These are phyloP conservation scores for Heliconius ethilla DNA, from an alignment of 2,888 invertebrate genomes.

Conservation along the genomic window DNA sequence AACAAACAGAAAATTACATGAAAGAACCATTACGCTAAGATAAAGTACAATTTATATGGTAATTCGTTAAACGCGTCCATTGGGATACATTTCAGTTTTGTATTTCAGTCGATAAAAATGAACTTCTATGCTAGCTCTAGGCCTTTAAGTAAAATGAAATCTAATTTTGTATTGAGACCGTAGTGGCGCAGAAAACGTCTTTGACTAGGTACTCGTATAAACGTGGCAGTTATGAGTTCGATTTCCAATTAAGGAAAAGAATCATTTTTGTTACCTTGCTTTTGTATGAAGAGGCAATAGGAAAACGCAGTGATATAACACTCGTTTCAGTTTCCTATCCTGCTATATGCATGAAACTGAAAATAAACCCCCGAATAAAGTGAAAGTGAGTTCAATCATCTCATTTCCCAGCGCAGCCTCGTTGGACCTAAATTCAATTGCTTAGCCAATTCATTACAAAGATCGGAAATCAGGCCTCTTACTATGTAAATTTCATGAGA, in stretches of 20 bases:
- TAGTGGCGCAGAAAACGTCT: neutral
- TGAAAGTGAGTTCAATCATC: neutral
- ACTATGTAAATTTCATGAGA: constrained; percentile 58
- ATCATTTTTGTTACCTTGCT: neutral
- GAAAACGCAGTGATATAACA: no score
- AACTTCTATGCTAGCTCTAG: neutral
- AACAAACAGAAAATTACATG: constrained; percentile 22
- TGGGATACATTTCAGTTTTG: constrained; percentile 35
- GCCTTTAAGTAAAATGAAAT: neutral
- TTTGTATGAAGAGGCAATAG: neutral
- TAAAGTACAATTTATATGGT: constrained; percentile 36
- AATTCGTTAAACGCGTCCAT: constrained; percentile 36
- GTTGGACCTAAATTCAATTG: constrained; percentile 46
- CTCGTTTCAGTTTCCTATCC: no score
- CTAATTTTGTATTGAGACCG: neutral
- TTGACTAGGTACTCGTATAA: no score
- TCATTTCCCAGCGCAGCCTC: constrained; percentile 32
- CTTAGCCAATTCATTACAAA: constrained; percentile 54
- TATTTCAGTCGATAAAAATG: constrained; percentile 25
- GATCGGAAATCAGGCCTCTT: constrained; percentile 54
- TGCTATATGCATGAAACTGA: no score
- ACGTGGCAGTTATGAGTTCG: neutral
- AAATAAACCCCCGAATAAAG: neutral
- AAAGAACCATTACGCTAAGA: constrained; percentile 35
- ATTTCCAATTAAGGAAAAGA: neutral